Percentiles rank a stretch among this genome's conserved stretches.
These are phyloP conservation scores for Lasioglossum zephyrum DNA, from an alignment of 2,888 invertebrate species.

Conservation along the genomic window DNA sequence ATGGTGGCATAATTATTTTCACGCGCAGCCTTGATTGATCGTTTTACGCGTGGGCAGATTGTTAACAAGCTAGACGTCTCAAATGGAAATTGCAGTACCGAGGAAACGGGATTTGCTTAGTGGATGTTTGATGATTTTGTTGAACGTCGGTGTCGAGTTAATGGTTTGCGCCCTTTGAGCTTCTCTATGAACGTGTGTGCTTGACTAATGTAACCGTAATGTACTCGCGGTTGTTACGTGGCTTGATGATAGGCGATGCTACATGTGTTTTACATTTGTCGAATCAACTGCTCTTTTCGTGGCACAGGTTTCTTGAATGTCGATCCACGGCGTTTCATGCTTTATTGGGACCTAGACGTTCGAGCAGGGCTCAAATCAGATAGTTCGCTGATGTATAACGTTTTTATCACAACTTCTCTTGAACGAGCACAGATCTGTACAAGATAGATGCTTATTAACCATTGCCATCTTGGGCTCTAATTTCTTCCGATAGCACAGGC, in stretches of 20 bases:
- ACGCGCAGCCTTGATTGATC: not conserved
- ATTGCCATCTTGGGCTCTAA: not conserved
- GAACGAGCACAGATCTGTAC: not conserved
- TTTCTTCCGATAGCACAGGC: not conserved
- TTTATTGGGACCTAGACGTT: not conserved
- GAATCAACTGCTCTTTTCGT: conserved; percentile 51
- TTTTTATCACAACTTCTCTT: not conserved
- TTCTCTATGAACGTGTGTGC: not conserved
- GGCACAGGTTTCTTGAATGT: conserved; percentile 15
- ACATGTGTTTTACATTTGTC: conserved; percentile 59
- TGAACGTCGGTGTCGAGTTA: not conserved
- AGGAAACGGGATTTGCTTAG: not conserved
- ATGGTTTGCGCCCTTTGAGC: not conserved
- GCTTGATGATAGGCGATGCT: conserved; percentile 44
- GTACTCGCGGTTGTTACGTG: conserved; percentile 51
- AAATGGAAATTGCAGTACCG: not conserved
- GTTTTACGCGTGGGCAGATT: not conserved
- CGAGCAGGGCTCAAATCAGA: not conserved
- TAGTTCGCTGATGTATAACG: not conserved
- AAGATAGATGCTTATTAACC: not conserved
- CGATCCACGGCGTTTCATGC: not conserved
- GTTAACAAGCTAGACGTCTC: not conserved
- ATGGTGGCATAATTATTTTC: conserved; percentile 35
- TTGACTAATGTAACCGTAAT: conserved; percentile 53
- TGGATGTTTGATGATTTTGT: not conserved